Conservation (phyloP, 2,888 invertebrate genomes). For the Drosophila vallismaia region DNA sequence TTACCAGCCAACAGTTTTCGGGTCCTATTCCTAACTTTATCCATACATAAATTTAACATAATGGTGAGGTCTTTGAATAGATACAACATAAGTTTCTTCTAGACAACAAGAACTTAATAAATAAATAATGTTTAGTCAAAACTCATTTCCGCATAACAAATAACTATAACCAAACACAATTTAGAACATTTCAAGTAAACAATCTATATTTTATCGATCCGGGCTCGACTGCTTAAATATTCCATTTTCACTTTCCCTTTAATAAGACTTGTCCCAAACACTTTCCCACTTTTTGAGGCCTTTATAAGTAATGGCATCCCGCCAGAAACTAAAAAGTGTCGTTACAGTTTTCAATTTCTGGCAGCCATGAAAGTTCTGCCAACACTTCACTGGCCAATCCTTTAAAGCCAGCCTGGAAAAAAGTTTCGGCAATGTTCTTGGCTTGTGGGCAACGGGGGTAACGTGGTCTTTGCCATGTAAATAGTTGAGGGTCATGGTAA, state of each 20-base stretch:
- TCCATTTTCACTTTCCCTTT: not conserved
- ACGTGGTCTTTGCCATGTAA: conserved; percentile 44
- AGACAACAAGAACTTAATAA: not conserved
- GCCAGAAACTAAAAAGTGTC: conserved; percentile 42
- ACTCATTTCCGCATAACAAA: not conserved
- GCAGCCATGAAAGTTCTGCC: conserved; percentile 12
- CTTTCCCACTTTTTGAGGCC: not conserved
- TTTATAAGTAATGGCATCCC: conserved; percentile 7
- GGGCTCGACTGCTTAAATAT: not conserved
- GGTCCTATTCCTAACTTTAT: conserved; percentile 11
- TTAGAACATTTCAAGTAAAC: not conserved
- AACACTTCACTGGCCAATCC: conserved; percentile 25
- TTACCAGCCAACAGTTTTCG: conserved; percentile 9
- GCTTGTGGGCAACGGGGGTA: conserved; percentile 3
- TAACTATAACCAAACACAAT: not conserved
- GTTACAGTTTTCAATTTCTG: conserved; percentile 26
- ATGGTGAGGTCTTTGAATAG: conserved; percentile 10
- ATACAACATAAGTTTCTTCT: conserved; percentile 1
- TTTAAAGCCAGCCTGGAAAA: conserved; percentile 30
- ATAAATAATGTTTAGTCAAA: not conserved
- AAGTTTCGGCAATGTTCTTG: conserved; percentile 26
- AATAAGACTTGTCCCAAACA: not conserved
- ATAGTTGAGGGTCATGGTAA: conserved; percentile 32
- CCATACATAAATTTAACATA: conserved; percentile 10
- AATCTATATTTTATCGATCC: not conserved